Conservation (phyloP, 2,888 invertebrate species). For the Aporophyla lueneburgensis region DNA sequence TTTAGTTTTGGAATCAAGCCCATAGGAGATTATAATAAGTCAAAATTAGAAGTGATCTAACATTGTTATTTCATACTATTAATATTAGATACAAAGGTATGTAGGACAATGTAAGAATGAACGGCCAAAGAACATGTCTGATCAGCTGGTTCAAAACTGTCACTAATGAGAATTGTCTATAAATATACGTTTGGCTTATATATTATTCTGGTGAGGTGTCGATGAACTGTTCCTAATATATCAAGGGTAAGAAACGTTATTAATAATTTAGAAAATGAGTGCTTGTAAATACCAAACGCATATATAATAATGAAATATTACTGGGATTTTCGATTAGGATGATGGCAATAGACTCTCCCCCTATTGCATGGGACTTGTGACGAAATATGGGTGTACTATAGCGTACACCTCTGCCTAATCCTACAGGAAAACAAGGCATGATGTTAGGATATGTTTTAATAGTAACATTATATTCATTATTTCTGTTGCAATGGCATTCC, state of each 20-base stretch:
- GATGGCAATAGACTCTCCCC: no score
- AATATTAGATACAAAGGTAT: slow-evolving; percentile 33
- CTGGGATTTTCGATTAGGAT: no score
- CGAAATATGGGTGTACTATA: no score
- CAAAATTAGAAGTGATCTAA: slow-evolving; percentile 29
- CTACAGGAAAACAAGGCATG: no score
- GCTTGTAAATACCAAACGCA: no score
- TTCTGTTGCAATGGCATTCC: no score
- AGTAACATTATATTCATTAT: no score
- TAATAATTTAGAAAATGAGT: background rate
- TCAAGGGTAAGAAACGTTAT: background rate
- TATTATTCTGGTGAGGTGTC: background rate
- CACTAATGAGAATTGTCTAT: slow-evolving; percentile 33
- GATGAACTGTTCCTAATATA: background rate
- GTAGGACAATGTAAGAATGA: slow-evolving; percentile 40
- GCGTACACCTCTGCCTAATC: no score
- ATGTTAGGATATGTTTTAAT: no score
- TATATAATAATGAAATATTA: no score
- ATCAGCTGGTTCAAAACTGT: slow-evolving; percentile 24
- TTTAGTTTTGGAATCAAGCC: slow-evolving; percentile 25
- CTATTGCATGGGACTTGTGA: no score
- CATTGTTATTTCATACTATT: slow-evolving; percentile 38
- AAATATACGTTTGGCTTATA: slow-evolving; percentile 21
- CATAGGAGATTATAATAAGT: slow-evolving; percentile 9
- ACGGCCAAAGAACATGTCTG: slow-evolving; percentile 30